Percentiles rank a stretch among this genome's conserved stretches.
These are phyloP conservation scores for Pelvicachromis taeniatus DNA, from an alignment of 2,113 vertebrate genomes.

Conservation along the genomic window DNA sequence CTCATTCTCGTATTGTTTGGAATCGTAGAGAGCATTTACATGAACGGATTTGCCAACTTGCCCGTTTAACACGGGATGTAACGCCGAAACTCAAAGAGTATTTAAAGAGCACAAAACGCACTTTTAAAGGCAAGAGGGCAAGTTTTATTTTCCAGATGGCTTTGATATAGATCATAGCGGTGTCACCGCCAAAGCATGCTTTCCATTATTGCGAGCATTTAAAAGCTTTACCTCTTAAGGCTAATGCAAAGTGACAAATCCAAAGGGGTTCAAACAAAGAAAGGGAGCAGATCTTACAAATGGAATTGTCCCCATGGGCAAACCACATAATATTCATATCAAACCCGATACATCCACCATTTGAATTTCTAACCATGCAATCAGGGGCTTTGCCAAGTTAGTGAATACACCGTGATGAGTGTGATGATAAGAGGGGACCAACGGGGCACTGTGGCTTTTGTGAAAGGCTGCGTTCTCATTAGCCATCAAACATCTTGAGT, in stretches of 20 bases:
- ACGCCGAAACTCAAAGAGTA: constrained; percentile 6
- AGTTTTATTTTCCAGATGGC: constrained; percentile 52
- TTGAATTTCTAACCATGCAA: constrained; percentile 60
- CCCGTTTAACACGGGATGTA: background rate
- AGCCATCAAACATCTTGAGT: constrained; percentile 32
- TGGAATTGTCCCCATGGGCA: constrained; percentile 62
- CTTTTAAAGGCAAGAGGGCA: constrained; percentile 18
- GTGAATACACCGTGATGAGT: constrained; percentile 51
- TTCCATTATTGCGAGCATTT: constrained; percentile 46
- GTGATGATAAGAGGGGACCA: constrained; percentile 44
- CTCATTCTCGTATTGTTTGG: background rate
- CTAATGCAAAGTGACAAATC: constrained; percentile 68
- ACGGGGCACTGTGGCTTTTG: constrained; percentile 10
- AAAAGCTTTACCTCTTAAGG: constrained; percentile 42
- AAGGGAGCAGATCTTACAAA: constrained; percentile 25
- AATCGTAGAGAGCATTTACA: constrained; percentile 11
- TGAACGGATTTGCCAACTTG: constrained; percentile 21
- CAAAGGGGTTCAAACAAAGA: constrained; percentile 30
- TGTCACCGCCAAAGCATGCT: constrained; percentile 41
- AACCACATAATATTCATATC: constrained; percentile 60
- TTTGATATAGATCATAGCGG: constrained; percentile 51
- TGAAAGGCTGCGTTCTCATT: constrained; percentile 5
- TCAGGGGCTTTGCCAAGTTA: constrained; percentile 56
- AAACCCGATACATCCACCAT: constrained; percentile 53
- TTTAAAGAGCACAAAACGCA: constrained; percentile 11